A percentile compares a stretch with the other conserved stretches of the same genome.
Evolutionary conservation across 2,888 invertebrate species (phyloP).

Genomic region (Dryadula phaetusa): DNA sequence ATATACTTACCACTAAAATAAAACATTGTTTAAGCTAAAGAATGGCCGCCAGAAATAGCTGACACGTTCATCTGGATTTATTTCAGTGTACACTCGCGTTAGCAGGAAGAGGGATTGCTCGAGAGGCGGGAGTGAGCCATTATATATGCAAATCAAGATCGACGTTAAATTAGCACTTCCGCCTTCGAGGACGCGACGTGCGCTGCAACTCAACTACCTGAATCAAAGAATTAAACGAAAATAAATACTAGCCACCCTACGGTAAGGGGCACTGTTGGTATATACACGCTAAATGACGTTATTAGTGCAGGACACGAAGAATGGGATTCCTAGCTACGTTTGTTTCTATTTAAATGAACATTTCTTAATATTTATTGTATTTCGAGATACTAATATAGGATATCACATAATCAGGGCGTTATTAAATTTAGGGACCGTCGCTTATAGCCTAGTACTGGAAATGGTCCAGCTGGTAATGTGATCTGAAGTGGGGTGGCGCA

Average conservation of each 20-base stretch:
- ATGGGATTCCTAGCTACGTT: too few relatives aligned
- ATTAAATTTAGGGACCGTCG: too few relatives aligned
- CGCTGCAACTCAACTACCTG: not conserved
- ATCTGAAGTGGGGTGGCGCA: not conserved
- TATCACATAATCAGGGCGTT: too few relatives aligned
- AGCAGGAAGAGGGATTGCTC: slow-evolving; percentile 13
- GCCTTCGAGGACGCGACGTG: slow-evolving; percentile 6
- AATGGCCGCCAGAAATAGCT: slow-evolving; percentile 29
- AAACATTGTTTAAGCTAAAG: slow-evolving; percentile 23
- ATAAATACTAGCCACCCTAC: not conserved
- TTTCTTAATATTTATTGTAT: too few relatives aligned
- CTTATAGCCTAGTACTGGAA: too few relatives aligned
- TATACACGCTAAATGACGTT: not conserved
- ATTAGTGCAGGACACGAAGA: not conserved
- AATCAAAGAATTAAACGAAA: not conserved
- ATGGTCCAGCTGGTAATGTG: not conserved
- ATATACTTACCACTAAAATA: slow-evolving; percentile 21
- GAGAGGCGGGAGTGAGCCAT: slow-evolving; percentile 16
- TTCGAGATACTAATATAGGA: too few relatives aligned
- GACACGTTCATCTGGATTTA: slow-evolving; percentile 17
- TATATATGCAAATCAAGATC: slow-evolving; percentile 28
- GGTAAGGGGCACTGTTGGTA: not conserved
- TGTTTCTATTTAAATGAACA: too few relatives aligned
- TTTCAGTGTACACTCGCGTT: slow-evolving; percentile 3
- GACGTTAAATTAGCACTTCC: slow-evolving; percentile 34